phyloP scores from a whole-genome alignment of 2,113 vertebrate genomes.

The Caranx melampygus region DNA sequence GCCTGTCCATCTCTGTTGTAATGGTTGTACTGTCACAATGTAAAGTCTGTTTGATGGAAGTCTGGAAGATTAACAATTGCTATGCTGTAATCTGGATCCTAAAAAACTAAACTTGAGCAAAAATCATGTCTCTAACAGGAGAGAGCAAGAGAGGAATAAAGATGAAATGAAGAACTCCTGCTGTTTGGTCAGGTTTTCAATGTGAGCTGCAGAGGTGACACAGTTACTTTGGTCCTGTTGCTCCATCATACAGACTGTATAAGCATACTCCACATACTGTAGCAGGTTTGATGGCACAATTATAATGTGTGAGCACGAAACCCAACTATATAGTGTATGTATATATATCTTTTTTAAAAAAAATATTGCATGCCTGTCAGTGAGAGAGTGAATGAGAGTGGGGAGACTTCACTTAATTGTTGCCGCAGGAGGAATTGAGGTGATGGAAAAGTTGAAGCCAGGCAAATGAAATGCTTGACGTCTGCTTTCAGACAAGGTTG shows the following conservation, averaged over 20 bases:
- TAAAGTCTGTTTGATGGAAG: too few relatives aligned
- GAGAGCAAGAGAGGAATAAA: neutral
- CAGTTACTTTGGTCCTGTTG: neutral
- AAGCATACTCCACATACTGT: neutral
- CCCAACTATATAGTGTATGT: neutral
- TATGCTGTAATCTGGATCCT: too few relatives aligned
- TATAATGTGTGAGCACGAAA: neutral
- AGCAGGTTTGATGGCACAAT: neutral
- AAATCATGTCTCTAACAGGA: too few relatives aligned
- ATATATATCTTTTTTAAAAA: too few relatives aligned
- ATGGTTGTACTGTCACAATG: too few relatives aligned
- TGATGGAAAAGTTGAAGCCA: slow-evolving; percentile 18
- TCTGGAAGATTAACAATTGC: too few relatives aligned
- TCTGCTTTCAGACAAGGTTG: slow-evolving; percentile 3
- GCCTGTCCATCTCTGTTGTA: too few relatives aligned
- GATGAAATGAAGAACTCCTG: neutral
- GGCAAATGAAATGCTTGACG: slow-evolving; percentile 3
- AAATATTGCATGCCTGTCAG: neutral
- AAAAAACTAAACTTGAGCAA: too few relatives aligned
- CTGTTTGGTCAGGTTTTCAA: neutral
- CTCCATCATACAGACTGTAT: neutral
- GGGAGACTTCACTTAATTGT: neutral
- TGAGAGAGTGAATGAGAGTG: slow-evolving; percentile 5
- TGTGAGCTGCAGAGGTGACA: neutral
- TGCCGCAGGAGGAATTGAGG: neutral